Percentiles rank a stretch among this genome's conserved stretches.
These are phyloP conservation scores for Raja brachyura DNA, from an alignment of 2,113 vertebrate species.

Conservation along the genomic window DNA sequence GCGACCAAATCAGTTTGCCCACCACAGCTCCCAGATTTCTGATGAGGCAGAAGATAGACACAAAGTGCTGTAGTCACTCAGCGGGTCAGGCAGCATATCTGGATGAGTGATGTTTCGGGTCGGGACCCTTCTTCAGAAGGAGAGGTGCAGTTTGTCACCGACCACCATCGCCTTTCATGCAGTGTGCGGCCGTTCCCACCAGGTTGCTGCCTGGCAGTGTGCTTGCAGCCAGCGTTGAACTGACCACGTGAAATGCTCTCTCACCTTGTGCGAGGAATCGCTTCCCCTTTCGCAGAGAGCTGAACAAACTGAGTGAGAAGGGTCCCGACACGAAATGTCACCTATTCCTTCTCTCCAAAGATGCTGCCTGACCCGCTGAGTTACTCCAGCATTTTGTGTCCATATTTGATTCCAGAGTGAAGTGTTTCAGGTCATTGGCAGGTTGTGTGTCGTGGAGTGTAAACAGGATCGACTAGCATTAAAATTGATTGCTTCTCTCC, in stretches of 20 bases:
- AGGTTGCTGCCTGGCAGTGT: background rate
- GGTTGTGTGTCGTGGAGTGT: background rate
- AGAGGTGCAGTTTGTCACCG: background rate
- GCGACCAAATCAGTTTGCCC: too few relatives aligned
- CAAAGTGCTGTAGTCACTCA: too few relatives aligned
- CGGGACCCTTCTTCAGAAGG: too few relatives aligned
- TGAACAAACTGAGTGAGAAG: background rate
- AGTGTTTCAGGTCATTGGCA: background rate
- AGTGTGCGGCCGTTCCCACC: background rate
- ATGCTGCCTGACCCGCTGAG: too few relatives aligned
- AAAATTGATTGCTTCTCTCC: background rate
- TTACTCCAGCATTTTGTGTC: too few relatives aligned
- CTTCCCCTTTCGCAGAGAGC: background rate
- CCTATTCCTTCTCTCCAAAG: too few relatives aligned
- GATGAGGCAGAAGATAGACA: too few relatives aligned
- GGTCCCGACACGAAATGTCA: too few relatives aligned
- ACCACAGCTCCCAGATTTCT: background rate
- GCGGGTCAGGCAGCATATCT: too few relatives aligned
- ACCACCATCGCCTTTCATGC: background rate
- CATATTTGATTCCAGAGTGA: constrained; percentile 40
- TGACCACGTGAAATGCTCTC: background rate
- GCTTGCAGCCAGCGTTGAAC: background rate
- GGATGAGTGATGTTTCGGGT: too few relatives aligned
- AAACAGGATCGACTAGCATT: background rate
- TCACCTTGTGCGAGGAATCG: background rate